phyloP scores from a whole-genome alignment of 2,797 vertebrate genomes.

The Margarornis squamiger region DNA sequence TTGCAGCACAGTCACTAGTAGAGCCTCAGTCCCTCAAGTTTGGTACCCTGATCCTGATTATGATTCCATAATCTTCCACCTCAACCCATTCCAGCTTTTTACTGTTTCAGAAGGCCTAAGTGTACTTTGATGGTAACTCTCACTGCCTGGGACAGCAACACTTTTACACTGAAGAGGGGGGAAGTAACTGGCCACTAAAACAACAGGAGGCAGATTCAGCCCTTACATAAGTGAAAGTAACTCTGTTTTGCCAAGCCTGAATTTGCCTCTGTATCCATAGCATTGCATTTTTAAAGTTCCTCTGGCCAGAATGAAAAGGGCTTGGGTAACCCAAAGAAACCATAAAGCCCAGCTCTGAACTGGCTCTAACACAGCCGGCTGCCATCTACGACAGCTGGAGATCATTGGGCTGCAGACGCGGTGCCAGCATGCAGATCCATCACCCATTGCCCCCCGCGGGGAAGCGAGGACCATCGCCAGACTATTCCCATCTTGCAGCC shows the following conservation, averaged over 20 bases:
- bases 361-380: neutral
- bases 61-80: neutral
- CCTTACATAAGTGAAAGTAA: conserved; percentile 33
- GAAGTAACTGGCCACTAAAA: neutral
- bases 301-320: neutral
- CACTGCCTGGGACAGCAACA: neutral
- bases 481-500: conserved; percentile 45
- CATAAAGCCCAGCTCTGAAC: neutral
- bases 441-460: neutral
- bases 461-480: conserved; percentile 26
- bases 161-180: neutral
- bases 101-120: neutral
- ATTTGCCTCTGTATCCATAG: neutral
- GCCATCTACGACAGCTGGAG: conserved; percentile 41
- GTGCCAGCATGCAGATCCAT: conserved; percentile 1
- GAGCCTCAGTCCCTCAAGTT: neutral
- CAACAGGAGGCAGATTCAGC: conserved; percentile 14
- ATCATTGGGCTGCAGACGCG: neutral
- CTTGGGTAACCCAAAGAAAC: conserved; percentile 12
- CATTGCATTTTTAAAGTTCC: neutral
- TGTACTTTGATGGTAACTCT: neutral
- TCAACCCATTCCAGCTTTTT: neutral
- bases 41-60: neutral
- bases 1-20: neutral
- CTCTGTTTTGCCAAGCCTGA: neutral